Base-by-base conservation (phyloP, 2,797 vertebrate genomes). In the Decapterus maruadsi region DNA sequence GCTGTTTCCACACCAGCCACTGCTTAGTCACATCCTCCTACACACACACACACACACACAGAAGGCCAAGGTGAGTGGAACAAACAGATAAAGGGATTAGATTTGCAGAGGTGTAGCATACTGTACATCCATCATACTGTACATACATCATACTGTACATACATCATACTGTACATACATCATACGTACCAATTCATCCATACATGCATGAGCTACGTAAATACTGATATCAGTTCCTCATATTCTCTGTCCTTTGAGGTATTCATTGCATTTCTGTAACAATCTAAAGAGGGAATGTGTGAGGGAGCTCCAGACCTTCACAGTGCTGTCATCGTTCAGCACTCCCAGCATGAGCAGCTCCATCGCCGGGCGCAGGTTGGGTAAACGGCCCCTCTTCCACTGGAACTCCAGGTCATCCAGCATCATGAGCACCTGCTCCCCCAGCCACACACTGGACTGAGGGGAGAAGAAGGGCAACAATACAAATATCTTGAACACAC, bases 391-490 rank as follows among this genome's bases (percentile, higher is more conserved):
- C 71, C 87, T 93, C 89, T 93, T 94, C 95, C 95, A 96, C 90
- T 95, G 95, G 73, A 95, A 85, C 93, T 96, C 95, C 93, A 96
- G 86, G 78, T 96, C 95, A 11, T 95, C 95, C 65, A 96, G 77
- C 89, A 95, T 92, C 94, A 95, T 94, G 77, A 95, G 79, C 75
- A 95, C 94, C 0, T 92, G 88, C 87, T 96, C 95, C 0, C 95
- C 94, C 0, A 94, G 94, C 95, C 95, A 96, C 17, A 96, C 73
- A 9, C 90, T 76, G 50, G 90, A 82, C 95, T 95, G 40, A 13
- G 12, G 40, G 40, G 40, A 13, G 43, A 13, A 13, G 43, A 13
- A 36, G 34, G 34, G 7, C 7, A 8, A 36, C 26, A 26, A 1
- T 26, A 26, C 26, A 26, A 26, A 26, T 26, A 3, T 36, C 34